phyloP scores from a whole-genome alignment of 2,888 invertebrate species.

The Aradus depressus region DNA sequence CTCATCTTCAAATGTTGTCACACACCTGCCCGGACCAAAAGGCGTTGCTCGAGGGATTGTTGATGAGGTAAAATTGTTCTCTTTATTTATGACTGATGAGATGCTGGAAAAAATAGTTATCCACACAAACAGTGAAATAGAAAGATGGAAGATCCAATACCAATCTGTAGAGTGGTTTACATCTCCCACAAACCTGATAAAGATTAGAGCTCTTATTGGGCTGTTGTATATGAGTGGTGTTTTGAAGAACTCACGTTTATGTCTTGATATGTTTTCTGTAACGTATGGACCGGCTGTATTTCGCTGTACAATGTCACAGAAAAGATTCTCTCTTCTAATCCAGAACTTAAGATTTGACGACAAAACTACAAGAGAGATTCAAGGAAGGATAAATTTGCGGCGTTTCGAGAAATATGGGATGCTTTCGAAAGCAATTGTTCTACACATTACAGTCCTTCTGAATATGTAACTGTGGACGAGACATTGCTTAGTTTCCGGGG shows the following conservation, averaged over 20 bases:
- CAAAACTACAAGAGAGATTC: not conserved
- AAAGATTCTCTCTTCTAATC: conserved; percentile 1
- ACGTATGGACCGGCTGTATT: conserved; percentile 6
- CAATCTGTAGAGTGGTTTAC: not conserved
- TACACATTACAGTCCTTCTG: conserved; percentile 8
- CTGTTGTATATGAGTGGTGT: conserved; percentile 5
- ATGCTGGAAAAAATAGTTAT: conserved; percentile 12
- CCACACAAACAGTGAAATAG: conserved; percentile 12
- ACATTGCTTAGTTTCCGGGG: conserved; percentile 22
- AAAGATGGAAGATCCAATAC: not conserved
- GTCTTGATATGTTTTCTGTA: conserved; percentile 6
- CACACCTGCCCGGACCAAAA: not conserved
- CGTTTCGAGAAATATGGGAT: conserved; percentile 9
- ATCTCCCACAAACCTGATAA: not conserved
- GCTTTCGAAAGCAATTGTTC: conserved; percentile 1
- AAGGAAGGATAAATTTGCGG: conserved; percentile 10
- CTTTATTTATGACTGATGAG: conserved; percentile 3
- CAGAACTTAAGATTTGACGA: not conserved
- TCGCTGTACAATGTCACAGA: conserved; percentile 3
- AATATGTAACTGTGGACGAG: conserved; percentile 19
- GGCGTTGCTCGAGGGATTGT: not conserved
- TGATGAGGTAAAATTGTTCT: not conserved
- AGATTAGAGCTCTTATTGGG: conserved; percentile 6
- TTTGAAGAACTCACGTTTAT: conserved; percentile 2
- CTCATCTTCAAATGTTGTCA: not conserved